Percentiles rank a stretch among this genome's conserved stretches.
Conservation (phyloP, 2,113 vertebrate genomes). For the Stomatorhinus ivindoensis region DNA sequence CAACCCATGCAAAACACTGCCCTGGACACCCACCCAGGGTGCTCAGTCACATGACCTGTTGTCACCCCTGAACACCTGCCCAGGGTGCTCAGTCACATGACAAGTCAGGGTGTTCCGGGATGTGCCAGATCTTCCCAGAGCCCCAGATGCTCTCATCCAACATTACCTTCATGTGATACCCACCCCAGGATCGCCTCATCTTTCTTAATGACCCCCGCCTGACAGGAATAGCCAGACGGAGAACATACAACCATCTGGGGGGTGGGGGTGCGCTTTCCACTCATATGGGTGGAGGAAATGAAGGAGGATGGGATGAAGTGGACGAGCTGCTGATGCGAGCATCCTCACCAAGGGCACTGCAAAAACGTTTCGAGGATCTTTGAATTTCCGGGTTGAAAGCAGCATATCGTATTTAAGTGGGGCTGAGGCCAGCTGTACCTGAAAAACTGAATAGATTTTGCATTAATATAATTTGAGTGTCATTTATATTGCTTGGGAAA, state of each 20-base stretch:
- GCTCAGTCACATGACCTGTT: too few species aligned
- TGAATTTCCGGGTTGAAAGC: background rate
- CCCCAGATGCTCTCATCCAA: background rate
- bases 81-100: too few species aligned
- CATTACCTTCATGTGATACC: background rate
- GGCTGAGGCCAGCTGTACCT: background rate
- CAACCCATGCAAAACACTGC: too few species aligned
- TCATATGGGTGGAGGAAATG: background rate
- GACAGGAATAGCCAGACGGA: slow-evolving; percentile 26
- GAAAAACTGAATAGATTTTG: background rate
- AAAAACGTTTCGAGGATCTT: background rate
- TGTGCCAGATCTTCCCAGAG: background rate
- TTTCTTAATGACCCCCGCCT: slow-evolving; percentile 28
- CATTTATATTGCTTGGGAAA: background rate
- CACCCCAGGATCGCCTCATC: slow-evolving; percentile 20
- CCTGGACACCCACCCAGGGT: too few species aligned
- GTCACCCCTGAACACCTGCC: too few species aligned
- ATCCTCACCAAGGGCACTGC: background rate
- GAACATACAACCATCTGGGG: slow-evolving; percentile 30
- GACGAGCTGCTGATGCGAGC: background rate
- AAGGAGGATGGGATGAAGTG: background rate
- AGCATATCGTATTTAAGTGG: background rate
- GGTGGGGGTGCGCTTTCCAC: background rate
- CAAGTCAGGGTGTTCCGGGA: too few species aligned
- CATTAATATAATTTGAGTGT: slow-evolving; percentile 10